These are phyloP conservation scores for Tineola bisselliella DNA, from an alignment of 2,888 invertebrate species.

Conservation along the genomic window DNA sequence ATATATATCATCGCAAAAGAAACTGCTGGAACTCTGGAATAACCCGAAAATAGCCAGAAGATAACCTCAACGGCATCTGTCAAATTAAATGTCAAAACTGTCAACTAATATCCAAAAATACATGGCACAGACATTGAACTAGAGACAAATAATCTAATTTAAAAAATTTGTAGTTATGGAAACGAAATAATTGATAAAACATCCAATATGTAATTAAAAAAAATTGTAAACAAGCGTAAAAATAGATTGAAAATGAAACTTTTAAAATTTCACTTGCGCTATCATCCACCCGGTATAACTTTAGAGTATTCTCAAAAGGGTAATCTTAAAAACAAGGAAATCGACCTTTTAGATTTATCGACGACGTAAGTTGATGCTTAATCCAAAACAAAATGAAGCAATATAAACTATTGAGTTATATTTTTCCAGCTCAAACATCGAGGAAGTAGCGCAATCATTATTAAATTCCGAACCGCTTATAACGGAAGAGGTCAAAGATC, in stretches of 20 bases:
- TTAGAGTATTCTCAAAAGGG: conserved; percentile 71
- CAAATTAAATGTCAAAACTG: not conserved
- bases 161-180: not conserved
- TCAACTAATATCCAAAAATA: not conserved
- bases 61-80: not conserved
- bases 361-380: conserved; percentile 57
- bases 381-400: not conserved
- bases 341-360: conserved; percentile 72
- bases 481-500: conserved; percentile 64
- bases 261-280: conserved; percentile 74
- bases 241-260: conserved; percentile 64
- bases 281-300: conserved; percentile 77
- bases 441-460: conserved; percentile 59
- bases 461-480: conserved; percentile 64
- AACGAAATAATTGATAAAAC: not conserved
- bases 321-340: conserved; percentile 67
- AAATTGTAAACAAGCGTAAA: not conserved
- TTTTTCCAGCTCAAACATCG: conserved; percentile 60
- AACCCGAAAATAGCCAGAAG: no score
- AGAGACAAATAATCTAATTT: not conserved
- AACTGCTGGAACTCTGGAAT: no score
- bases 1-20: no score
- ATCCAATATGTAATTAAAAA: not conserved
- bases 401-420: not conserved
- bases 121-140: not conserved